Percentiles rank a stretch among this genome's conserved stretches.
These are phyloP conservation scores for Eolophus roseicapilla DNA, from an alignment of 2,113 vertebrate species.

Conservation along the genomic window DNA sequence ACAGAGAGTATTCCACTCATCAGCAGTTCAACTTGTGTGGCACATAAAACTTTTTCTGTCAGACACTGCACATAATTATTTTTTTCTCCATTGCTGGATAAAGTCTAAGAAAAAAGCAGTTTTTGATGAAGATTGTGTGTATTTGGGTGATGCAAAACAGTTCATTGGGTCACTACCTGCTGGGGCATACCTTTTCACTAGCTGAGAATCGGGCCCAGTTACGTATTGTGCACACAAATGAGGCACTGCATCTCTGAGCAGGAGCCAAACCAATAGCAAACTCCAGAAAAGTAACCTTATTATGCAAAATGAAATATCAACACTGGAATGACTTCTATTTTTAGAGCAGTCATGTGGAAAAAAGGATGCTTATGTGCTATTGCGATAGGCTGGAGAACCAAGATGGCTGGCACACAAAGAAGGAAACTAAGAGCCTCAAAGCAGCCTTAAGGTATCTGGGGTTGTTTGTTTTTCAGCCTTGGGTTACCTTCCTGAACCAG, in stretches of 20 bases:
- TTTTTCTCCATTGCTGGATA: neutral
- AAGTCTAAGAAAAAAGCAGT: neutral
- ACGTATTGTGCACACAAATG: neutral
- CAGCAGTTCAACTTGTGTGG: neutral
- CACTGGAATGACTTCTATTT: neutral
- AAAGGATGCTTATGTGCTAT: neutral
- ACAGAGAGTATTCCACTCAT: conserved; percentile 18
- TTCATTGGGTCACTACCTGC: neutral
- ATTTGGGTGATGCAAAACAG: neutral
- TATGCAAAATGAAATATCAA: neutral
- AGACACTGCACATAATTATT: neutral
- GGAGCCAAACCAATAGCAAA: neutral
- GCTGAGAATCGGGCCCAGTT: neutral
- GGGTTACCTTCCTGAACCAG: neutral
- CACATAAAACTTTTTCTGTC: conserved; percentile 25
- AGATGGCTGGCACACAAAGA: neutral
- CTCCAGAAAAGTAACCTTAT: neutral
- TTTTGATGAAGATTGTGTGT: neutral
- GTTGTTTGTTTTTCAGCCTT: neutral
- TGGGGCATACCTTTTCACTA: neutral
- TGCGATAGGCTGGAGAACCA: neutral
- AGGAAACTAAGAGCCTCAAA: neutral
- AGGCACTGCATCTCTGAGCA: neutral
- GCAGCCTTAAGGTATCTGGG: neutral
- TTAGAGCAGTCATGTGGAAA: neutral